Evolutionary conservation across 2,113 vertebrate species (phyloP).

Genomic region (Zosterops hypoxanthus): DNA sequence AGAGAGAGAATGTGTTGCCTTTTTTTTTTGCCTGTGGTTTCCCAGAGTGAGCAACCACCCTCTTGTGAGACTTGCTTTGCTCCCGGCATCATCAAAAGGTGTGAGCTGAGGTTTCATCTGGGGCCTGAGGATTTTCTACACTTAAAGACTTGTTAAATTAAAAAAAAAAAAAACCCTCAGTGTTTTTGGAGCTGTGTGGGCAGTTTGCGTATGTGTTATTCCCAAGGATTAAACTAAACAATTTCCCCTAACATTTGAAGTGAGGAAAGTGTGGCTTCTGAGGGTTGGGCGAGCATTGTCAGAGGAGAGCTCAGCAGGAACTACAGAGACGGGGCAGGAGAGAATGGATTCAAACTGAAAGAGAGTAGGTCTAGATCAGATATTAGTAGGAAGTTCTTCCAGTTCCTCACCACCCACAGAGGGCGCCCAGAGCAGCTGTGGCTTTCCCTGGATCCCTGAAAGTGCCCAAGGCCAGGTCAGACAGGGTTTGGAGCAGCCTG

Average conservation of each 20-base stretch:
- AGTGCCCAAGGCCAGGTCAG: fast-evolving
- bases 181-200: not conserved
- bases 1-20: fast-evolving
- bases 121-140: not conserved
- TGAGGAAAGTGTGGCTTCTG: not conserved
- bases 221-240: not conserved
- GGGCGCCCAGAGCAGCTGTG: not conserved
- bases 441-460: not conserved
- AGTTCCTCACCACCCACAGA: not conserved
- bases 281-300: not conserved
- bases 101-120: not conserved
- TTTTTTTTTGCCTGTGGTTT: not conserved
- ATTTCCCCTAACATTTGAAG: not conserved
- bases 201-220: not conserved
- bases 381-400: not conserved
- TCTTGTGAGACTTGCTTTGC: not conserved
- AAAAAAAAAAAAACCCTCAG: fast-evolving
- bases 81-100: not conserved
- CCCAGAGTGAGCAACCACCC: not conserved
- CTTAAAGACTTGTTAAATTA: not conserved
- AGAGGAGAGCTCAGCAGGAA: not conserved
- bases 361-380: not conserved
- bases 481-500: not conserved
- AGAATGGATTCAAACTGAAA: not conserved
- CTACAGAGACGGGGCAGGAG: not conserved